A percentile compares a stretch with the other conserved stretches of the same genome.
Evolutionary conservation across 2,797 vertebrate genomes (phyloP).

Genomic region (Brachyrhaphis roseni): DNA sequence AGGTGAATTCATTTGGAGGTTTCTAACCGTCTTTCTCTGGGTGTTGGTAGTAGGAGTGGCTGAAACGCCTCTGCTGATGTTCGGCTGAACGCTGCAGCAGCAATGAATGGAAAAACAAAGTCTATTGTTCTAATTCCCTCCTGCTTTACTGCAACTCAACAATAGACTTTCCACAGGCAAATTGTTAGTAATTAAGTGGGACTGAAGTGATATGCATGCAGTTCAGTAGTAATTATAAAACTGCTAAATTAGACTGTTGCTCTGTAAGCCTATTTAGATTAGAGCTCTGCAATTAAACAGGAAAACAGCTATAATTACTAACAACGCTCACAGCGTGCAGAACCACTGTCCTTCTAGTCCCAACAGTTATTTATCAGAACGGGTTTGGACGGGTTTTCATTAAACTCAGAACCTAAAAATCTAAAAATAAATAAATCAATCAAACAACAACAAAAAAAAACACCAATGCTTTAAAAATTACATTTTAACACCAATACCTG

Average conservation of each 20-base stretch:
- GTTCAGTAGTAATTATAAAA: slow-evolving; percentile 81
- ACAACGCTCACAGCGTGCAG: slow-evolving; percentile 54
- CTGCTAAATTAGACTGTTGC: slow-evolving; percentile 76
- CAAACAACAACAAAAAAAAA: too few relatives aligned
- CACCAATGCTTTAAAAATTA: neutral
- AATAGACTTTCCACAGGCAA: slow-evolving; percentile 76
- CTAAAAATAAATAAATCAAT: too few relatives aligned
- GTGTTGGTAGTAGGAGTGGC: neutral
- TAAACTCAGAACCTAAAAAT: neutral
- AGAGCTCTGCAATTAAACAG: slow-evolving; percentile 74
- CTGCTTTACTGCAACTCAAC: slow-evolving; percentile 70
- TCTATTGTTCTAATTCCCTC: slow-evolving; percentile 26
- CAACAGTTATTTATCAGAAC: slow-evolving; percentile 12
- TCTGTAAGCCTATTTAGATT: slow-evolving; percentile 68
- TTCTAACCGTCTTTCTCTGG: neutral
- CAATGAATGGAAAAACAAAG: slow-evolving; percentile 19
- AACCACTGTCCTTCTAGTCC: slow-evolving; percentile 7
- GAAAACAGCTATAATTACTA: slow-evolving; percentile 68
- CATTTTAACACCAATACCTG: neutral
- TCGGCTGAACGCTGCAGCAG: neutral
- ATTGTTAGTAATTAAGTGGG: slow-evolving; percentile 80
- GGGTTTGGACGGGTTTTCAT: slow-evolving; percentile 1
- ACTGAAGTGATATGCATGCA: slow-evolving; percentile 66
- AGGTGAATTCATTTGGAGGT: neutral
- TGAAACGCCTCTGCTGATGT: neutral